phyloP scores from a whole-genome alignment of 2,888 invertebrate genomes.

The Agriopis marginaria region DNA sequence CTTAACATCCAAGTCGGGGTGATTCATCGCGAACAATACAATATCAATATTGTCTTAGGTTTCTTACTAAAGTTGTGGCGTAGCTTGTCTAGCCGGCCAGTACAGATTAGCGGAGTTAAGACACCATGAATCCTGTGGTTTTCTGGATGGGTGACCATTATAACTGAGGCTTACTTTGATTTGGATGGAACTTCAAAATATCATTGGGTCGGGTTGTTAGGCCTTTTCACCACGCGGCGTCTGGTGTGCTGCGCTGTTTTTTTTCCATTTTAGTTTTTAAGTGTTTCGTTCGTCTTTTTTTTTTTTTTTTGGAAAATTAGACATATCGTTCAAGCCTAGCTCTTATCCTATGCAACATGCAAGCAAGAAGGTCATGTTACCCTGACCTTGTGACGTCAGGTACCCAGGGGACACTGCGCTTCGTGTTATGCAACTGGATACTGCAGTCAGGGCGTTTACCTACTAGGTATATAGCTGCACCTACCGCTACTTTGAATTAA shows the following conservation, averaged over 20 bases:
- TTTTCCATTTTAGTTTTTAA: too few relatives aligned
- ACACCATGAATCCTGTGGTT: too few relatives aligned
- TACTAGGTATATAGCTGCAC: constrained; percentile 4
- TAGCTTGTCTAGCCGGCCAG: too few relatives aligned
- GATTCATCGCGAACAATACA: constrained; percentile 15
- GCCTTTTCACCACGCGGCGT: too few relatives aligned
- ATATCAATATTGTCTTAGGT: constrained; percentile 26
- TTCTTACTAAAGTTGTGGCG: constrained; percentile 2
- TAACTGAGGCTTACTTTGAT: too few relatives aligned
- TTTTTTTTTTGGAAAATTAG: too few relatives aligned
- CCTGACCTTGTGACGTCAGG: constrained; percentile 5
- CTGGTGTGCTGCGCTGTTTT: too few relatives aligned
- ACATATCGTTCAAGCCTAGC: background rate
- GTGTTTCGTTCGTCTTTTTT: too few relatives aligned
- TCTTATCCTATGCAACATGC: background rate
- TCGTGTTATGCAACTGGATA: constrained; percentile 13
- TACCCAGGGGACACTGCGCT: constrained; percentile 15
- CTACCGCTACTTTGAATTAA: constrained; percentile 4
- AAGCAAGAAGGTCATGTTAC: background rate
- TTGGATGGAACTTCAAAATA: too few relatives aligned
- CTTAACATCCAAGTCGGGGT: constrained; percentile 17
- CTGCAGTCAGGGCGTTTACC: constrained; percentile 12
- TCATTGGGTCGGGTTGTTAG: too few relatives aligned
- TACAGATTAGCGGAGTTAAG: too few relatives aligned
- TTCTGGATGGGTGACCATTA: too few relatives aligned